These are phyloP conservation scores for Myxocyprinus asiaticus DNA, from an alignment of 2,113 vertebrate genomes.

Conservation along the genomic window DNA sequence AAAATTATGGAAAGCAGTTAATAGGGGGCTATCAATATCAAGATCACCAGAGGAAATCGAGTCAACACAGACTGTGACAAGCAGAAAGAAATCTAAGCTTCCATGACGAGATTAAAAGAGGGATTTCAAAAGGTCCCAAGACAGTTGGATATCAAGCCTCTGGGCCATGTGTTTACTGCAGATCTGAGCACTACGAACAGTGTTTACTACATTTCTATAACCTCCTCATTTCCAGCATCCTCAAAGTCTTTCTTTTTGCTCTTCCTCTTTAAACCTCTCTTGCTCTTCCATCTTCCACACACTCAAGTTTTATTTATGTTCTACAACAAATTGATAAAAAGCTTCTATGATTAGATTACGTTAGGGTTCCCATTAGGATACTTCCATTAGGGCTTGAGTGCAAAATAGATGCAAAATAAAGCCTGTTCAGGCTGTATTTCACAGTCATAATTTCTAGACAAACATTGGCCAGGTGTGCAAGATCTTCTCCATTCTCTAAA, in stretches of 20 bases:
- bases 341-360: too few relatives aligned
- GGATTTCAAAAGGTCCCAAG: slow-evolving; percentile 27
- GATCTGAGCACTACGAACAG: slow-evolving; percentile 19
- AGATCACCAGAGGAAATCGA: slow-evolving; percentile 2
- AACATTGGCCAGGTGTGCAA: slow-evolving; percentile 17
- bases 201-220: slow-evolving; percentile 36
- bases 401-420: too few relatives aligned
- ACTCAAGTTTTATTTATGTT: background rate
- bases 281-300: background rate
- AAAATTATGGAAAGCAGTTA: too few relatives aligned
- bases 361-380: too few relatives aligned
- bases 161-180: slow-evolving; percentile 28
- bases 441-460: background rate
- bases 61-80: slow-evolving; percentile 4
- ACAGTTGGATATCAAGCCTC: slow-evolving; percentile 27
- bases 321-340: background rate
- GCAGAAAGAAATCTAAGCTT: slow-evolving; percentile 32
- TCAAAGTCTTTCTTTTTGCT: background rate
- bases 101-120: slow-evolving; percentile 1
- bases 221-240: slow-evolving; percentile 1
- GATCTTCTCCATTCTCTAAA: background rate
- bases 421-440: background rate
- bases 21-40: slow-evolving; percentile 19
- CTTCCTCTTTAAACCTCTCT: background rate
- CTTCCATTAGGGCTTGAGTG: too few relatives aligned